phyloP scores from a whole-genome alignment of 92 coral and sea anemone species.

The Plumapathes pennacea region DNA sequence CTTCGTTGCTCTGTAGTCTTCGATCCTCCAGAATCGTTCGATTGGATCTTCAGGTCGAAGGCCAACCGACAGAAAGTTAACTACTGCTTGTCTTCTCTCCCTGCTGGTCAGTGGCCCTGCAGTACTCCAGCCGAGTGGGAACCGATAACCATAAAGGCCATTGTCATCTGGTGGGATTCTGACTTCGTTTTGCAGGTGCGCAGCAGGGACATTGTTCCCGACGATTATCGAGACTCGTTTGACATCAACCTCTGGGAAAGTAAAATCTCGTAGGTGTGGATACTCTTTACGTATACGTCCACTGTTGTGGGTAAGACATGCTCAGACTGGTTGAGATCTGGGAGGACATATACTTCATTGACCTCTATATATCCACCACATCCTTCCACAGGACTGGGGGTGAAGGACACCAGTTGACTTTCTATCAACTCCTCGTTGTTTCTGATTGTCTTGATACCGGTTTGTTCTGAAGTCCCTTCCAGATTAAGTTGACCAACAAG shows the following conservation, averaged over 20 bases:
- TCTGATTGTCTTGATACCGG: slow-evolving; percentile 48
- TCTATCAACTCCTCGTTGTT: slow-evolving; percentile 9
- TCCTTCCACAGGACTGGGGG: slow-evolving; percentile 25
- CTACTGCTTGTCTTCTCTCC: neutral
- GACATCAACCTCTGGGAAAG: slow-evolving; percentile 55
- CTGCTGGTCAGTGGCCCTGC: slow-evolving; percentile 10
- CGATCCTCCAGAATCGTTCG: slow-evolving; percentile 55
- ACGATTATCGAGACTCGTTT: slow-evolving; percentile 47
- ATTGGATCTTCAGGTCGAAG: slow-evolving; percentile 24
- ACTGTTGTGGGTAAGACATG: slow-evolving; percentile 34
- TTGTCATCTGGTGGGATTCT: slow-evolving; percentile 23
- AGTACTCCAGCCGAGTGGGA: slow-evolving; percentile 34
- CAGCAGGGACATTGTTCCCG: slow-evolving; percentile 37
- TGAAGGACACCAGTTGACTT: slow-evolving; percentile 20
- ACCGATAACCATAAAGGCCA: slow-evolving; percentile 29
- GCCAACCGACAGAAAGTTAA: slow-evolving; percentile 11
- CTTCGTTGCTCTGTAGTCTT: slow-evolving; percentile 32
- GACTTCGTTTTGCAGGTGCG: slow-evolving; percentile 17
- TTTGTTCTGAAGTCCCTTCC: slow-evolving; percentile 25
- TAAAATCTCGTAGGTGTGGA: slow-evolving; percentile 50
- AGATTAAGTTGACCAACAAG: slow-evolving; percentile 45
- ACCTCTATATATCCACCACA: slow-evolving; percentile 31
- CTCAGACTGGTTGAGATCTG: slow-evolving; percentile 40
- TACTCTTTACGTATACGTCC: slow-evolving; percentile 27
- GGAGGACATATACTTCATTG: slow-evolving; percentile 52